Evolutionary conservation across 2,888 invertebrate genomes (phyloP).

Genomic region (Lasius fuliginosus): DNA sequence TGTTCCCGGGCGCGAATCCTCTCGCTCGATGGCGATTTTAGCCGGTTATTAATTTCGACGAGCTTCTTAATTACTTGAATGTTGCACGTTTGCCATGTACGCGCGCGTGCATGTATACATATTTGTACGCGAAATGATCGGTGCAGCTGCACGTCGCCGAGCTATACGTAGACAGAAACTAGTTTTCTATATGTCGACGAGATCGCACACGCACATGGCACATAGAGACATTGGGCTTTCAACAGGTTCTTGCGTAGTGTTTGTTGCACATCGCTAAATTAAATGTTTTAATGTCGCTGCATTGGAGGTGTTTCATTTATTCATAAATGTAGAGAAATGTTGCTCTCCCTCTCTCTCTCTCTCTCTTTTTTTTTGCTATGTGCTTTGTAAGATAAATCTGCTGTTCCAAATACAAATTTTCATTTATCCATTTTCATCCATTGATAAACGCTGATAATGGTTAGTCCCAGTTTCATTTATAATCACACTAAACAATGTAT

Average conservation of each 20-base stretch:
- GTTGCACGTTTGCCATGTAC: background rate
- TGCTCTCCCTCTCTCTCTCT: background rate
- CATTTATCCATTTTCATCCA: conserved; percentile 12
- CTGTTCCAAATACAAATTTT: background rate
- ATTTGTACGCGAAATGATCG: background rate
- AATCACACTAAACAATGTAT: background rate
- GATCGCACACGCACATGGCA: background rate
- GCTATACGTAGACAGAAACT: background rate
- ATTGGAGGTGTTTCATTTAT: background rate
- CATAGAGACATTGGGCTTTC: conserved; percentile 21
- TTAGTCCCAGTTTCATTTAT: background rate
- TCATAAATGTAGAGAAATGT: background rate
- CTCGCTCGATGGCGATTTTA: background rate
- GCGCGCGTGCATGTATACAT: background rate
- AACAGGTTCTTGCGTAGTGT: conserved; percentile 3
- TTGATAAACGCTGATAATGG: background rate
- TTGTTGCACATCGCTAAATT: conserved; percentile 29
- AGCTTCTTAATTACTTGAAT: conserved; percentile 19
- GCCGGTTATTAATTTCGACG: conserved; percentile 27
- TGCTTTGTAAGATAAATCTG: background rate
- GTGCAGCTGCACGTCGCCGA: background rate
- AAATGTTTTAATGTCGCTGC: conserved; percentile 28
- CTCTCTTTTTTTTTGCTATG: background rate
- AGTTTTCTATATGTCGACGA: conserved; percentile 43
- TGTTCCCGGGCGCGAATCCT: background rate